phyloP scores from a whole-genome alignment of 2,113 vertebrate species.

The Nothoprocta pentlandii region DNA sequence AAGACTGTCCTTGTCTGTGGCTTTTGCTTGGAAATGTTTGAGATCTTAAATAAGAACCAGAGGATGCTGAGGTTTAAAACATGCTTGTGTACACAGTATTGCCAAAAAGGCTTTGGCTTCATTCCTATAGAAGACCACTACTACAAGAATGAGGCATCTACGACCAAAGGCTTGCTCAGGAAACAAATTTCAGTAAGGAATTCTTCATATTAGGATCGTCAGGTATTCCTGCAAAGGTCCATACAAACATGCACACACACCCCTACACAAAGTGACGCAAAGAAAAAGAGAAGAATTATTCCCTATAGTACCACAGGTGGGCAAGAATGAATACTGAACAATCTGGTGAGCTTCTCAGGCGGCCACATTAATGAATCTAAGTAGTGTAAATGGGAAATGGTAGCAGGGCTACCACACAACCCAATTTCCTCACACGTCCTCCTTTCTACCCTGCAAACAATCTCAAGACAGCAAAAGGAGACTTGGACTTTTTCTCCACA shows the following conservation, averaged over 20 bases:
- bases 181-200: not conserved
- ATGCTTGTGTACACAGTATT: not conserved
- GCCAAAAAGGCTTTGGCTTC: not conserved
- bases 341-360: not conserved
- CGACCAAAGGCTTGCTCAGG: not conserved
- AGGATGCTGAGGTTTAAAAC: not conserved
- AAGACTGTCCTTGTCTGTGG: not conserved
- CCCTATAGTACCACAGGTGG: not conserved
- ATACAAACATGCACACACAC: not conserved
- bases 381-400: not conserved
- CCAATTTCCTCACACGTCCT: not conserved
- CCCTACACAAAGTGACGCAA: not conserved
- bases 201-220: not conserved
- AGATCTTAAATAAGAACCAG: not conserved
- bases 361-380: not conserved
- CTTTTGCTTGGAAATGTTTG: too few relatives aligned
- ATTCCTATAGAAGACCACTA: not conserved
- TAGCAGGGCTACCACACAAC: fast-evolving
- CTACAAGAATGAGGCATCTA: not conserved
- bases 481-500: not conserved
- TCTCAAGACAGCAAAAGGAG: not conserved
- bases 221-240: not conserved
- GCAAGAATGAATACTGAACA: not conserved
- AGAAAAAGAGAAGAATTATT: not conserved
- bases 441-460: not conserved